phyloP scores from a whole-genome alignment of 2,888 invertebrate species.

The Hoplodrina ambigua region DNA sequence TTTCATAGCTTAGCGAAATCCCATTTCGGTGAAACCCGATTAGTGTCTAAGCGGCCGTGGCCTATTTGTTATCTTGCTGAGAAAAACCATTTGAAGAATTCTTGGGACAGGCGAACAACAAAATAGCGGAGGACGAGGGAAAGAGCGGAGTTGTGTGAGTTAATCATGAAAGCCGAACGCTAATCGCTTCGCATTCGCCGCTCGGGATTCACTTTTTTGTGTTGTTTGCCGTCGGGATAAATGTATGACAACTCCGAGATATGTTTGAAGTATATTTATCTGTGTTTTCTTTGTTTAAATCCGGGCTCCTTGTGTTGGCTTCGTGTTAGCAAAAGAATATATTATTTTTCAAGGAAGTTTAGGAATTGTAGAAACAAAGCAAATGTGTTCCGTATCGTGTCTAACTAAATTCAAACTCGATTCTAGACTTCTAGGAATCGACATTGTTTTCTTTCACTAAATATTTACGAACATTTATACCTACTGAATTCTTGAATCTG shows the following conservation, averaged over 20 bases:
- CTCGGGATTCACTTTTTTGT: conserved; percentile 71
- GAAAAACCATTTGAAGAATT: conserved; percentile 71
- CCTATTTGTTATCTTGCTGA: conserved; percentile 81
- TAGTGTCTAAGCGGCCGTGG: conserved; percentile 80
- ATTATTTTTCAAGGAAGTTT: conserved; percentile 35
- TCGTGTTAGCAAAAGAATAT: conserved; percentile 38
- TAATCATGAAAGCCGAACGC: conserved; percentile 81
- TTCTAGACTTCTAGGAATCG: conserved; percentile 30
- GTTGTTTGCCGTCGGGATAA: conserved; percentile 70
- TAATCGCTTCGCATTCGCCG: conserved; percentile 73
- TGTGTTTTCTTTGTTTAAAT: conserved; percentile 56
- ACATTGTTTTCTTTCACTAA: conserved; percentile 19
- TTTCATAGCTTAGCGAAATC: conserved; percentile 82
- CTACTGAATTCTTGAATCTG: conserved; percentile 4
- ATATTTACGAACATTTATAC: conserved; percentile 21
- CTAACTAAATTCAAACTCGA: conserved; percentile 39
- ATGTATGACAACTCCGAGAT: conserved; percentile 68
- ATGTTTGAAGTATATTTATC: conserved; percentile 67
- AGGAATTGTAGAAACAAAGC: conserved; percentile 32
- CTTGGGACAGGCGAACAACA: conserved; percentile 65
- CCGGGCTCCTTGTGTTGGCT: conserved; percentile 29
- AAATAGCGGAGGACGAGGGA: conserved; percentile 65
- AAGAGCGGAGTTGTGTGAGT: conserved; percentile 73
- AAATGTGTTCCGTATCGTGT: conserved; percentile 30
- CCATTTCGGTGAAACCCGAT: conserved; percentile 80